These are phyloP conservation scores for Agonopterix heracliana DNA, from an alignment of 2,888 invertebrate genomes.

Conservation along the genomic window DNA sequence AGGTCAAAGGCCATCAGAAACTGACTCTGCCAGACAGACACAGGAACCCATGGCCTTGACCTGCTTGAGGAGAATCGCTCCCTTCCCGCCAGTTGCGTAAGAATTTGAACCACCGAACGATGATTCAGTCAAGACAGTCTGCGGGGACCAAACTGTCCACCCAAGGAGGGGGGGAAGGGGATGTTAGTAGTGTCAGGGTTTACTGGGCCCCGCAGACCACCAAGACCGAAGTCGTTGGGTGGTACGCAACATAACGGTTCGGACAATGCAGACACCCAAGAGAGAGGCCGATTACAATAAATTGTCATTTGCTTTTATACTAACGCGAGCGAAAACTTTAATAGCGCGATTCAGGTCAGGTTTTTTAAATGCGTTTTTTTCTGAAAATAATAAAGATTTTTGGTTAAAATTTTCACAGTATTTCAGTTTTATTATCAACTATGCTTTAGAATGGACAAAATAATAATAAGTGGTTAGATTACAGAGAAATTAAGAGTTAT, in stretches of 20 bases:
- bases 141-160: conserved; percentile 7
- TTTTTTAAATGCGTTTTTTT: not conserved
- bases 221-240: conserved; percentile 4
- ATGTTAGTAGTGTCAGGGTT: conserved; percentile 6
- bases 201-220: conserved; percentile 5
- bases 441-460: too few species aligned
- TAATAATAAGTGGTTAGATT: too few species aligned
- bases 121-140: conserved; percentile 3
- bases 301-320: conserved; percentile 1
- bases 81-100: conserved; percentile 5
- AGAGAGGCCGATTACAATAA: conserved; percentile 1
- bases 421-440: too few species aligned
- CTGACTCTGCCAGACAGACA: not conserved
- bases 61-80: not conserved
- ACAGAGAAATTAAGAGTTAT: too few species aligned
- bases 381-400: too few species aligned
- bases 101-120: conserved; percentile 4
- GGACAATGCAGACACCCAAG: conserved; percentile 9
- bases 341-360: conserved; percentile 8
- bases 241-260: conserved; percentile 6
- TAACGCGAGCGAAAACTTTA: not conserved
- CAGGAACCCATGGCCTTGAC: not conserved
- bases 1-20: conserved; percentile 1
- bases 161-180: conserved; percentile 3
- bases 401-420: too few species aligned